A percentile compares a stretch with the other conserved stretches of the same genome.
These are phyloP conservation scores for Epistrophe grossulariae DNA, from an alignment of 2,888 invertebrate species.

Conservation along the genomic window DNA sequence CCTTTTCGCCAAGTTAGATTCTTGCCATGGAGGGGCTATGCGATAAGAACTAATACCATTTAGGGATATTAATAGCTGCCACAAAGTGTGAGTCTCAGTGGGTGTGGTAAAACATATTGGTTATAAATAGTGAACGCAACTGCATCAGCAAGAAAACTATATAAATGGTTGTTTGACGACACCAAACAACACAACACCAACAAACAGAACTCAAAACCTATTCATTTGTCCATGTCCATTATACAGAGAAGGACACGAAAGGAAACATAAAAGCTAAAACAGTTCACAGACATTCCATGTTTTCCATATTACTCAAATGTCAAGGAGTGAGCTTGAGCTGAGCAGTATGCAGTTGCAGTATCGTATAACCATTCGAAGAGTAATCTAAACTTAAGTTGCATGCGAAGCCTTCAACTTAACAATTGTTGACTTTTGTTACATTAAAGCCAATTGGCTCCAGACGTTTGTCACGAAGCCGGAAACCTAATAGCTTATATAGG, in stretches of 20 bases:
- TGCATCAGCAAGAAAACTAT: constrained; percentile 15
- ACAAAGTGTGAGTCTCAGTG: neutral
- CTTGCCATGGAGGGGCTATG: neutral
- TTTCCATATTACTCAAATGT: constrained; percentile 64
- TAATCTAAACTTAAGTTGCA: constrained; percentile 41
- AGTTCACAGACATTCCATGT: constrained; percentile 45
- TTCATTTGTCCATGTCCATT: constrained; percentile 65
- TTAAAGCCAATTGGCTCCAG: constrained; percentile 51
- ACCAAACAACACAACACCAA: constrained; percentile 40
- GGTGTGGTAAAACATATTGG: constrained; percentile 23
- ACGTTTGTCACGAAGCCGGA: constrained; percentile 67
- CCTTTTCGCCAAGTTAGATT: constrained; percentile 62
- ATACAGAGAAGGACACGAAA: constrained; percentile 28
- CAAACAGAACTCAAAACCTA: constrained; percentile 34
- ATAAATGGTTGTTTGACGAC: constrained; percentile 48
- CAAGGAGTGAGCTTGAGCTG: constrained; percentile 50
- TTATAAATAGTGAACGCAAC: neutral
- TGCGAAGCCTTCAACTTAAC: constrained; percentile 54
- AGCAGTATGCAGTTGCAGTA: neutral
- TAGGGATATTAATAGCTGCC: constrained; percentile 48
- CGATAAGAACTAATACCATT: constrained; percentile 67
- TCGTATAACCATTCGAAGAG: constrained; percentile 30
- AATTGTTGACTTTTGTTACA: constrained; percentile 59
- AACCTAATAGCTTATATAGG: constrained; percentile 22
- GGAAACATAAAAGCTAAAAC: constrained; percentile 29